A percentile compares a stretch with the other conserved stretches of the same genome.
Conservation (phyloP, 2,113 vertebrate species). For the Albula glossodonta region DNA sequence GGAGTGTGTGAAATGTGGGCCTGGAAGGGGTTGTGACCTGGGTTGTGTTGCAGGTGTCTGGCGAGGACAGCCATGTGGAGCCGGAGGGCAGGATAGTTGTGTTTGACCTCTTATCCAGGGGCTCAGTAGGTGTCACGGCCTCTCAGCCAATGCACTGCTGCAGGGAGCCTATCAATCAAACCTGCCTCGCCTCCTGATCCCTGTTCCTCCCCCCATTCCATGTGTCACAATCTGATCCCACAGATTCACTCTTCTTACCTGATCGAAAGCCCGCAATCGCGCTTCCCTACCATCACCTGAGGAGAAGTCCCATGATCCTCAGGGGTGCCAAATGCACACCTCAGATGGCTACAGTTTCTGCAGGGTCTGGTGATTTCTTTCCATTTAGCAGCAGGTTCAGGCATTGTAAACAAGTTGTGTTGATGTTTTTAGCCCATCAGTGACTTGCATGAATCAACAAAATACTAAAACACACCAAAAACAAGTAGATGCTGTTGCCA, state of each 20-base stretch:
- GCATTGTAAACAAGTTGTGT: no score
- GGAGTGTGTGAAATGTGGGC: background rate
- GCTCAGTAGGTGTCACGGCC: slow-evolving; percentile 18
- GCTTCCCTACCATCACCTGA: background rate
- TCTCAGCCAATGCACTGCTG: no score
- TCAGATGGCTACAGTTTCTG: no score
- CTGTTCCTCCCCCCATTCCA: background rate
- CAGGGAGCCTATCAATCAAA: background rate
- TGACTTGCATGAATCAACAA: no score
- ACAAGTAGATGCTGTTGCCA: no score
- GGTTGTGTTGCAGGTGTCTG: slow-evolving; percentile 21
- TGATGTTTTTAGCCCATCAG: no score
- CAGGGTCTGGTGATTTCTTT: no score
- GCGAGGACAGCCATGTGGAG: background rate
- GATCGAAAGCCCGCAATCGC: background rate
- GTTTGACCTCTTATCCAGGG: slow-evolving; percentile 48
- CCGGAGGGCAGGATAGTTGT: slow-evolving; percentile 29
- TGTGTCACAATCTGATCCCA: background rate
- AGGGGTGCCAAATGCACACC: no score
- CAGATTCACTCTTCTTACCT: background rate
- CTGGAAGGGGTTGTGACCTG: background rate
- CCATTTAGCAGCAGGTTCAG: no score
- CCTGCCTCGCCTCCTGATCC: background rate
- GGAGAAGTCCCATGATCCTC: no score
- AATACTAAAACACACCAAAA: no score